Percentiles rank a stretch among this genome's conserved stretches.
Evolutionary conservation across 2,888 invertebrate species (phyloP).

Genomic region (Leptopilina drosophilae): DNA sequence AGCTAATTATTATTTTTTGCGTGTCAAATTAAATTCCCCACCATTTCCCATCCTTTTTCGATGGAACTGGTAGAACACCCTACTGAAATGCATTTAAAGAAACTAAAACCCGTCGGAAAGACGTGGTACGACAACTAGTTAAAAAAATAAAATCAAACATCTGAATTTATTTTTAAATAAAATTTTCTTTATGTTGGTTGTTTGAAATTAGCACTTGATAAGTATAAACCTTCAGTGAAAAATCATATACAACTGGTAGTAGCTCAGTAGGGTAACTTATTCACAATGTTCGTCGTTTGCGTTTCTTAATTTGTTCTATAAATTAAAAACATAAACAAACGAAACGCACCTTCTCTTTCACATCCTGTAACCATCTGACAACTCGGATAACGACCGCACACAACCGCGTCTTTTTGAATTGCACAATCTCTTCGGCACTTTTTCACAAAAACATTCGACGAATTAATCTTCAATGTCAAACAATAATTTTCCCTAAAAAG

Average conservation of each 20-base stretch:
- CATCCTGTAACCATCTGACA: conserved; percentile 70
- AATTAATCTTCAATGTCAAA: conserved; percentile 54
- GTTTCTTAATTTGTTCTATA: background rate
- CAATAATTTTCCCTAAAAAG: conserved; percentile 53
- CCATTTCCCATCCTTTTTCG: too few species aligned
- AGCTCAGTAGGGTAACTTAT: conserved; percentile 1
- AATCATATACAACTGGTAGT: too few species aligned
- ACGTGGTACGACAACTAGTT: too few species aligned
- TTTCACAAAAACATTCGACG: conserved; percentile 68
- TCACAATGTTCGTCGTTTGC: background rate
- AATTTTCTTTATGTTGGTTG: too few species aligned
- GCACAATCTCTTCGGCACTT: conserved; percentile 70
- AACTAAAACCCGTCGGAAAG: too few species aligned
- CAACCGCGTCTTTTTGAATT: conserved; percentile 63
- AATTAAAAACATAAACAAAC: background rate
- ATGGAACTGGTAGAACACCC: too few species aligned
- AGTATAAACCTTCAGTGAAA: too few species aligned
- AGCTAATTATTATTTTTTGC: too few species aligned
- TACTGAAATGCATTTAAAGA: too few species aligned
- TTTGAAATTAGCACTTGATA: too few species aligned
- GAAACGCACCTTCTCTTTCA: conserved; percentile 69
- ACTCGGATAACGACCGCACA: conserved; percentile 73
- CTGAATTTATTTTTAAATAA: background rate
- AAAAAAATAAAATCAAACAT: too few species aligned
- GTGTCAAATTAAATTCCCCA: too few species aligned